Evolutionary conservation across 1,140 invertebrate species (phyloP).

Genomic region (Popillia japonica): DNA sequence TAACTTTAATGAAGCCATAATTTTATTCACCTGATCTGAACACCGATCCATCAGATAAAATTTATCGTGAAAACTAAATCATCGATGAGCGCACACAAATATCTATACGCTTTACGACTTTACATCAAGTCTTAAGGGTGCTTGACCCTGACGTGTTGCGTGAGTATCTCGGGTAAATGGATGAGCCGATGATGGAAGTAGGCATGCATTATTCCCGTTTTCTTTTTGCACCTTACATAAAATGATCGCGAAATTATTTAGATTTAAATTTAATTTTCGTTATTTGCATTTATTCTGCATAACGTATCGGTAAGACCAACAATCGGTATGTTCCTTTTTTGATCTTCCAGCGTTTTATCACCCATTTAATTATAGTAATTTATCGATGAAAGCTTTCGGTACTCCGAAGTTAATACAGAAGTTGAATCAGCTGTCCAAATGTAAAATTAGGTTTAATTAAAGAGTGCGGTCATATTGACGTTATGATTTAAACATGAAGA

Average conservation of each 20-base stretch:
- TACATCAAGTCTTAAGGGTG: not conserved
- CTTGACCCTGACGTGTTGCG: constrained; percentile 8
- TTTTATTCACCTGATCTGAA: no score
- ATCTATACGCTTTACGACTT: no score
- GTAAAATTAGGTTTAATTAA: not conserved
- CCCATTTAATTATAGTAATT: not conserved
- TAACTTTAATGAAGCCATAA: no score
- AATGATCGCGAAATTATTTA: not conserved
- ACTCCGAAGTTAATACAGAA: not conserved
- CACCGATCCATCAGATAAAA: no score
- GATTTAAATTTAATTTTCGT: not conserved
- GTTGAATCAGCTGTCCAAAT: not conserved
- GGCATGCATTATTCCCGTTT: not conserved
- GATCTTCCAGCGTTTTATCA: not conserved
- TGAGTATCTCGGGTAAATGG: not conserved
- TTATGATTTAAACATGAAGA: not conserved
- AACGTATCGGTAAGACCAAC: not conserved
- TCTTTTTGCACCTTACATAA: not conserved
- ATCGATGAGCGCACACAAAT: no score
- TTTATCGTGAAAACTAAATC: no score
- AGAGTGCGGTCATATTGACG: not conserved
- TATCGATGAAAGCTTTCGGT: not conserved
- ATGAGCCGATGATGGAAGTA: not conserved
- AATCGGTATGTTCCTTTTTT: not conserved
- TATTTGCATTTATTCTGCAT: not conserved